Evolutionary conservation across 2,797 vertebrate species (phyloP), one percentile per base, ranked within the genome.

Genomic region (Pantherophis vulpinus): DNA sequence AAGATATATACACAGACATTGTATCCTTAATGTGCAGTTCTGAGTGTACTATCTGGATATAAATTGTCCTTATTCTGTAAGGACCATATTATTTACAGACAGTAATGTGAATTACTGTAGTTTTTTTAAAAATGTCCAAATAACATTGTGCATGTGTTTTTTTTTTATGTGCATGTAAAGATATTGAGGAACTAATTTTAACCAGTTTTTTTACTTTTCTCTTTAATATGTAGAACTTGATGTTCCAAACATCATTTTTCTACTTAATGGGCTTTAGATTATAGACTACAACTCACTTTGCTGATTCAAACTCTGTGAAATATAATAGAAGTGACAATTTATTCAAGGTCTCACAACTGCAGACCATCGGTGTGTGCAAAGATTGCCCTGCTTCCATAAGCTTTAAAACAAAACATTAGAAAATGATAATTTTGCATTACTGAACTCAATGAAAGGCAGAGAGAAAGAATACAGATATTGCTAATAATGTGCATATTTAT

Each of bases 281-380:
- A 93, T 87, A 91, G 9, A 94, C 89, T 90, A 63, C 61, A n/a
- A 12, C 86, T 89, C 5, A 91, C 51, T 89, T 70, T 92, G 90
- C 93, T 95, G 95, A 93, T 93, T 94, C 89, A 95, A 95, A 91
- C 74, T 54, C 74, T 93, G 70, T 86, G 59, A 91, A 92, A 91
- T 91, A 91, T 93, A 91, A 93, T 66, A 91, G 90, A 93, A 91
- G 91, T 91, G 70, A 89, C 90, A 93, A 86, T 91, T 93, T 91
- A 91, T 93, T 93, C 87, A 63, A 91, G 87, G 87, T 93, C 93
- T 93, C 90, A 91, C 93, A 91, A 91, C 70, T 91, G 90, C 7
- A 63, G 37, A 94, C 61, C 4, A 16, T 5, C 0, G 0, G 1
- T 93, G 86, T 91, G 91, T 91, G 61, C 3, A 93, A 56, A 47